Conservation (phyloP, 2,113 vertebrate genomes). For the Gobius niger region DNA sequence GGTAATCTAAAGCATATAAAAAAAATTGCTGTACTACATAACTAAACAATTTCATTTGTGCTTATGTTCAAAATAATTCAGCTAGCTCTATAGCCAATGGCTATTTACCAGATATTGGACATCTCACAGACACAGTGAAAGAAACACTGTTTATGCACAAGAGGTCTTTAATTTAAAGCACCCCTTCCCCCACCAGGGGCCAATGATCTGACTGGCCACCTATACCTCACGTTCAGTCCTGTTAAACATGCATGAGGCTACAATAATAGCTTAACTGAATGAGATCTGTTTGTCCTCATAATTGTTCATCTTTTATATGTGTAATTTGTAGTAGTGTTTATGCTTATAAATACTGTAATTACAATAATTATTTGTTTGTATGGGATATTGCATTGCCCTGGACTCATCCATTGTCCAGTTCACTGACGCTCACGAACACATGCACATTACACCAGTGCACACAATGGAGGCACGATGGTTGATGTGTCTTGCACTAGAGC, state of each 20-base stretch:
- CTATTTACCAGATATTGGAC: not conserved
- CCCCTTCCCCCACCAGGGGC: not conserved
- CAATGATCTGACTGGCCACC: not conserved
- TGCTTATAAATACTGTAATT: too few relatives aligned
- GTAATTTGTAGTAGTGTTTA: too few relatives aligned
- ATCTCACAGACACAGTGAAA: not conserved
- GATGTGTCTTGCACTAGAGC: too few relatives aligned
- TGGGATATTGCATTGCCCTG: too few relatives aligned
- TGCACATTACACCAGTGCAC: too few relatives aligned
- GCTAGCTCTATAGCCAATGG: not conserved
- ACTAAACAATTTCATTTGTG: not conserved
- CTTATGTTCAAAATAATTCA: not conserved
- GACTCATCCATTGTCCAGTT: too few relatives aligned
- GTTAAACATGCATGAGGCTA: not conserved
- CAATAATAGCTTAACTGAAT: not conserved
- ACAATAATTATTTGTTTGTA: too few relatives aligned
- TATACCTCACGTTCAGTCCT: not conserved
- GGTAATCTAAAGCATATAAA: not conserved
- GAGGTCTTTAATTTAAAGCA: not conserved
- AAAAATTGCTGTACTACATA: not conserved
- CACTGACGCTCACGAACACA: too few relatives aligned
- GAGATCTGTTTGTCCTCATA: not conserved
- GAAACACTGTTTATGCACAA: not conserved
- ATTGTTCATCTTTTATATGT: too few relatives aligned
- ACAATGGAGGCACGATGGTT: too few relatives aligned